Base-by-base conservation (phyloP, 2,888 invertebrate genomes). In the Euproctis similis region DNA sequence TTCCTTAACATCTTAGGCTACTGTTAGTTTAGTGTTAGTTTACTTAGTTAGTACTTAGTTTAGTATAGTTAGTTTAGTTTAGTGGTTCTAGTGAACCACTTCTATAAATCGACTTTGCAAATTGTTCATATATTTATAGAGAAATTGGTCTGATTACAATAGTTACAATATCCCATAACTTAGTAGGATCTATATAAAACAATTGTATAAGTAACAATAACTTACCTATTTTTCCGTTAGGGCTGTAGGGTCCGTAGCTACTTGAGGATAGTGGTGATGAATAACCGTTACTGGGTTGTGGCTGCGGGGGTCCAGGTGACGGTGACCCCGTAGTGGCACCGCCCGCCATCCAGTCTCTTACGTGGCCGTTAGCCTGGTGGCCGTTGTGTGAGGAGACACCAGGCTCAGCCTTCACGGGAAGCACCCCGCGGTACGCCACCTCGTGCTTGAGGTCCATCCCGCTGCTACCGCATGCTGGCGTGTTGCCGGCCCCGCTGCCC, bases 211-310 rank as follows among this genome's bases (percentile, higher is more conserved):
- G 14, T 14, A 6, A 4, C 14, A 4, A 11, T 7, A 24, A 87
- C 92, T 90, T 56, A 94, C 94, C 93, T 87, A 92, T 89, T 88
- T 94, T 94, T 61, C 93, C 93, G 76, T 92, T 93, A 46, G 94
- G 94, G 84, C 94, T 94, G 74, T 94, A 94, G 2, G 94, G 93
- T 55, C 94, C 94, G 85, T 94, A 95, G 88, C 94, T 94, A 73
- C 93, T 90, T 9, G 93, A 91, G 29, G 93, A 94, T 86, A 94
- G 89, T 10, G 94, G 94, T 47, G 94, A 94, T 28, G 93, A 91
- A 73, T 94, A 95, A 30, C 94, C 94, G 58, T 93, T 92, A 63
- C 88, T 89, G 46, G 87, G 86, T 58, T 86, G 87, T 12, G 86
- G 86, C 61, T 86, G 88, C 36, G 89, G 88, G 30, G 90, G 90